Evolutionary conservation across 2,888 invertebrate genomes (phyloP).

Genomic region (Alcis repandata): DNA sequence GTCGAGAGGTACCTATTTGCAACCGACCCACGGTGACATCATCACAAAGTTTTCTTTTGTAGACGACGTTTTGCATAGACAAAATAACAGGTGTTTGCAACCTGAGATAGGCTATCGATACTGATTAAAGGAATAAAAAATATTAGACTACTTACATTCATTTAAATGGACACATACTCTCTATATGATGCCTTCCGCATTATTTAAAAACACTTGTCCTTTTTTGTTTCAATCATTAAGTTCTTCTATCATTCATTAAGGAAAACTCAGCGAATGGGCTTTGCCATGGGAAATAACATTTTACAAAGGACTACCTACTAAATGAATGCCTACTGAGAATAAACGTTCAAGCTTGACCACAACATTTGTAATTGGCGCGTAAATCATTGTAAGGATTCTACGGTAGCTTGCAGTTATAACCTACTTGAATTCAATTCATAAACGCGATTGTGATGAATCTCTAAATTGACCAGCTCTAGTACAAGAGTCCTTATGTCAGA

Average conservation of each 20-base stretch:
- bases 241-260: slow-evolving; percentile 16
- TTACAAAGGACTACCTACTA: slow-evolving; percentile 7
- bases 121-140: neutral
- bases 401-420: no score
- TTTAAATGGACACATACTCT: no score
- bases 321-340: slow-evolving; percentile 15
- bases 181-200: slow-evolving; percentile 1
- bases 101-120: neutral
- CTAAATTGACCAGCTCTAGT: no score
- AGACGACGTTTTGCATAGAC: neutral
- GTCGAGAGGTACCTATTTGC: neutral
- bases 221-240: neutral
- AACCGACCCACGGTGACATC: neutral
- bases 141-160: neutral
- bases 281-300: slow-evolving; percentile 31
- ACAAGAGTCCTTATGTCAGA: no score
- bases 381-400: neutral
- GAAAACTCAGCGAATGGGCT: slow-evolving; percentile 31
- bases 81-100: neutral
- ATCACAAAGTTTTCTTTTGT: neutral
- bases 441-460: no score
- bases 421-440: no score
- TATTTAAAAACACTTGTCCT: neutral
- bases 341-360: slow-evolving; percentile 13
- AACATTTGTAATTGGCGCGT: slow-evolving; percentile 9